Percentiles rank a stretch among this genome's conserved stretches.
phyloP scores from a whole-genome alignment of 2,113 vertebrate species.

The Cercopithecus mona region DNA sequence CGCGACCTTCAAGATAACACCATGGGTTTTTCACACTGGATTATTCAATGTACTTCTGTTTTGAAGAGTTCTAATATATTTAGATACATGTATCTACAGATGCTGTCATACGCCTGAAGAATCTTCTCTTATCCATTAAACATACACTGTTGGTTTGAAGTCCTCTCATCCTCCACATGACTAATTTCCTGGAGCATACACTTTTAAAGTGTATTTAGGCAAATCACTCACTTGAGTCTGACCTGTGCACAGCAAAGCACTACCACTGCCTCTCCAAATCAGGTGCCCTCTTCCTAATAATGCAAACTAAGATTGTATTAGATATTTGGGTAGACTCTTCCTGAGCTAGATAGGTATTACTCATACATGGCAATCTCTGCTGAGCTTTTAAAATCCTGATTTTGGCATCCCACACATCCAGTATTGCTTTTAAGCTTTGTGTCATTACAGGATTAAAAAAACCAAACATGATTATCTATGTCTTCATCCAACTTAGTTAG shows the following conservation, averaged over 20 bases:
- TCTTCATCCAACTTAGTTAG: background rate
- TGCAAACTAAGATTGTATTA: background rate
- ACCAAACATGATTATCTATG: background rate
- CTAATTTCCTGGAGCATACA: background rate
- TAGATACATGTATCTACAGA: background rate
- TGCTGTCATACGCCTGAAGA: background rate
- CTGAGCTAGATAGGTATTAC: background rate
- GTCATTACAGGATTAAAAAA: background rate
- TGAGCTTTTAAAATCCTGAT: background rate
- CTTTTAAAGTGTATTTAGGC: background rate
- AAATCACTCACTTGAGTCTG: background rate
- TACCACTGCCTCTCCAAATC: background rate
- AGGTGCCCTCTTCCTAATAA: background rate
- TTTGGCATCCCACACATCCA: background rate
- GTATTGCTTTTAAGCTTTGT: background rate
- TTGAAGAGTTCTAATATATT: background rate
- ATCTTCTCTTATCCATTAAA: background rate
- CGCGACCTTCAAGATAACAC: background rate
- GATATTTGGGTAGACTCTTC: background rate
- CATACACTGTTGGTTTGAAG: background rate
- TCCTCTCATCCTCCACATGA: background rate
- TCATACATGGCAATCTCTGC: background rate
- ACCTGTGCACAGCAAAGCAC: background rate
- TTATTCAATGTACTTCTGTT: background rate
- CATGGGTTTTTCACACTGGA: background rate